These are phyloP conservation scores for Suncus etruscus DNA, from an alignment of 2,113 vertebrate genomes.

Conservation along the genomic window DNA sequence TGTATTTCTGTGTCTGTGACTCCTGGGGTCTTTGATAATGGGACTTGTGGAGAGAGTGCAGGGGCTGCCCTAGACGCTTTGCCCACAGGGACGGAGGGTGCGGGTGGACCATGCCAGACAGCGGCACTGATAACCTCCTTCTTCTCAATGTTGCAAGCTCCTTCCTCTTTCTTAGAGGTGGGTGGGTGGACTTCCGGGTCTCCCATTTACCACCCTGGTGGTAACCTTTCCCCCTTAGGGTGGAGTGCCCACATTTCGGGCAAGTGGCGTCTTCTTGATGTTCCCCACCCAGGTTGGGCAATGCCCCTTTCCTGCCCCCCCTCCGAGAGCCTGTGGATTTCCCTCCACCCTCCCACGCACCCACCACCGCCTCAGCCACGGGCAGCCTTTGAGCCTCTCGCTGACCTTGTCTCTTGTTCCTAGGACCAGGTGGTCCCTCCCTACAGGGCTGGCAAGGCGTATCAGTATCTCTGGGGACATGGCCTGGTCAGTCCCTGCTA, in stretches of 20 bases:
- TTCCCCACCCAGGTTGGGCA: constrained; percentile 81
- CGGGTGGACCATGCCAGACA: neutral
- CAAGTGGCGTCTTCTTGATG: constrained; percentile 67
- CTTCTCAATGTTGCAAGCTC: constrained; percentile 58
- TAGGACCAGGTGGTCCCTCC: no score
- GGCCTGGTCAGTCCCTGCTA: no score
- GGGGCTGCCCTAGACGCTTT: neutral
- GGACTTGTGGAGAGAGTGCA: neutral
- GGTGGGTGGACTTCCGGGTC: constrained; percentile 69
- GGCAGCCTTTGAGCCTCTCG: constrained; percentile 7
- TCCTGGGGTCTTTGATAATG: no score
- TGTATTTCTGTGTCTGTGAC: no score
- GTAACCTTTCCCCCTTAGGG: constrained; percentile 69
- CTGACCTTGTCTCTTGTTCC: no score
- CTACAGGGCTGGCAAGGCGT: no score
- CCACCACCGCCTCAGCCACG: neutral
- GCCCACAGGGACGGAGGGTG: no score
- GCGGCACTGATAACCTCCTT: neutral
- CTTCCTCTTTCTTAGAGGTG: constrained; percentile 82
- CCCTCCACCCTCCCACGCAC: neutral
- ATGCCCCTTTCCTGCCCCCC: constrained; percentile 70
- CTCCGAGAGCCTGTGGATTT: constrained; percentile 33
- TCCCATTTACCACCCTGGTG: constrained; percentile 65
- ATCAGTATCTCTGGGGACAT: no score
- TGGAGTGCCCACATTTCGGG: constrained; percentile 77